Evolutionary conservation across 2,797 vertebrate genomes (phyloP).

Genomic region (Poeciliopsis infans): DNA sequence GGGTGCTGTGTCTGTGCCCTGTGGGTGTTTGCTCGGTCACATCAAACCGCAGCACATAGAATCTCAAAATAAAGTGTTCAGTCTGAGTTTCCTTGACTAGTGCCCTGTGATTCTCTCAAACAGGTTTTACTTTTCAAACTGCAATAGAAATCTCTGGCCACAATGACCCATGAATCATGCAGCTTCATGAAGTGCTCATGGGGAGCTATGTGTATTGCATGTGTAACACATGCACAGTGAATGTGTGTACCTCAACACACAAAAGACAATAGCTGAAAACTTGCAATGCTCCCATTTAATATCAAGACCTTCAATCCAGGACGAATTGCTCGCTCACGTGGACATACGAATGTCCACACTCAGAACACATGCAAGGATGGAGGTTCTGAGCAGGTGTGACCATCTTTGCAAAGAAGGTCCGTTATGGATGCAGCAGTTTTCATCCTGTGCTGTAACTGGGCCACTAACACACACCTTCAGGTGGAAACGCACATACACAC

Average conservation of each 20-base stretch:
- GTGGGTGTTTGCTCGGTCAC: neutral
- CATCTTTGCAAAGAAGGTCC: constrained; percentile 45
- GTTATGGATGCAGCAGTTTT: constrained; percentile 58
- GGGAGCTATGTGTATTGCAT: neutral
- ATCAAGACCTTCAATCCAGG: constrained; percentile 35
- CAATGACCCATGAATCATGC: constrained; percentile 41
- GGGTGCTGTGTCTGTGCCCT: neutral
- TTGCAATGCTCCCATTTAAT: constrained; percentile 26
- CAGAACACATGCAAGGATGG: constrained; percentile 29
- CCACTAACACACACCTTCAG: constrained; percentile 49
- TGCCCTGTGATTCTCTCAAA: constrained; percentile 33
- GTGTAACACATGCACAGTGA: neutral
- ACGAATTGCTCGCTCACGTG: constrained; percentile 5
- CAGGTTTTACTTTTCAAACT: constrained; percentile 50
- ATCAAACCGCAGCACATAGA: neutral
- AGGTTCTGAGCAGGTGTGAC: constrained; percentile 65
- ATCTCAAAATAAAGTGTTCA: constrained; percentile 50
- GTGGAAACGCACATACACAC: constrained; percentile 24
- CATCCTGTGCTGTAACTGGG: constrained; percentile 64
- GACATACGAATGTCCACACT: neutral
- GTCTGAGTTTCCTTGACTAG: constrained; percentile 45
- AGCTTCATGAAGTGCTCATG: constrained; percentile 22
- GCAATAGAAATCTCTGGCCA: constrained; percentile 39
- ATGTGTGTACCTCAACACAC: constrained; percentile 13
- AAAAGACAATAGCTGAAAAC: constrained; percentile 6